Conservation (phyloP, 2,888 invertebrate genomes). For the Polylopha cassiicola region DNA sequence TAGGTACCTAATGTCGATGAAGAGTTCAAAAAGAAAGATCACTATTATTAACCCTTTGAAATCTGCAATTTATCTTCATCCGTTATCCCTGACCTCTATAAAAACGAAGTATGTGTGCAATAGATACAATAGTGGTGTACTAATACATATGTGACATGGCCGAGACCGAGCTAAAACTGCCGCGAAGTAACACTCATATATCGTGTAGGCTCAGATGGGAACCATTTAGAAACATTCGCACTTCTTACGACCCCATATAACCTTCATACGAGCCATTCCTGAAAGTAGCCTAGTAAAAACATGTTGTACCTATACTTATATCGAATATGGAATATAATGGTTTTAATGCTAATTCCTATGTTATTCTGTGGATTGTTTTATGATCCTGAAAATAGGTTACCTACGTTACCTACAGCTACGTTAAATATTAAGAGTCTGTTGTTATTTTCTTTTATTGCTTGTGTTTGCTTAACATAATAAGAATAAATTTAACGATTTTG, state of each 20-base stretch:
- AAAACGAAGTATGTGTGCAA: slow-evolving; percentile 15
- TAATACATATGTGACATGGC: slow-evolving; percentile 30
- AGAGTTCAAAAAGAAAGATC: too few species aligned
- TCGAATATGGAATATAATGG: too few species aligned
- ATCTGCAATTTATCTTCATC: background rate
- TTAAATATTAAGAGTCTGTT: too few species aligned
- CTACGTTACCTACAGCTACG: too few species aligned
- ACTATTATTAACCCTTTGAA: background rate
- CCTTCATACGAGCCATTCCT: slow-evolving; percentile 1
- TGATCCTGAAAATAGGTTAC: too few species aligned
- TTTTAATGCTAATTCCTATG: too few species aligned
- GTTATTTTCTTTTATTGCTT: too few species aligned
- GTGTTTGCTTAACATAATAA: too few species aligned
- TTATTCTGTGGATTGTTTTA: too few species aligned
- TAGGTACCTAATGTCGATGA: too few species aligned
- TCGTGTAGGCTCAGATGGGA: slow-evolving; percentile 32
- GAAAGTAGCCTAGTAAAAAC: background rate
- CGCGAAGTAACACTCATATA: slow-evolving; percentile 44
- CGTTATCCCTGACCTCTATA: slow-evolving; percentile 9
- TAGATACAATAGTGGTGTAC: slow-evolving; percentile 10
- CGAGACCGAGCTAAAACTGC: slow-evolving; percentile 25
- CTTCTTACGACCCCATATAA: slow-evolving; percentile 12
- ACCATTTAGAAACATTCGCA: slow-evolving; percentile 20
- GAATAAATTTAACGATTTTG: too few species aligned
- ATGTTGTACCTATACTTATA: too few species aligned